Evolutionary conservation across 2,113 vertebrate species (phyloP).

Genomic region (Crypturellus undulatus): DNA sequence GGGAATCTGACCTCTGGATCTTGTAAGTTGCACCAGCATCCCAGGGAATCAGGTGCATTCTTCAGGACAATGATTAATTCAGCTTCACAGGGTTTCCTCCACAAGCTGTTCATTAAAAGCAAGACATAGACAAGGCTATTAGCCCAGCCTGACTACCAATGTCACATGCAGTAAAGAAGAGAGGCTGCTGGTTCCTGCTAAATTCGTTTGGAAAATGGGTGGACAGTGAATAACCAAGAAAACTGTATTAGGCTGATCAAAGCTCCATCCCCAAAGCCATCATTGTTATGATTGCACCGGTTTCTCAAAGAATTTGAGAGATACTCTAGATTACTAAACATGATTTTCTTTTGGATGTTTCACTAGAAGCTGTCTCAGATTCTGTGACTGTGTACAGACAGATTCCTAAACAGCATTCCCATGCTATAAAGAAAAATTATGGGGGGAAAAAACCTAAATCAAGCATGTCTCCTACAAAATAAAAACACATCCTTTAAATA

Average conservation of each 20-base stretch:
- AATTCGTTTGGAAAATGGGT: neutral
- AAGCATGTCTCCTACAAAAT: neutral
- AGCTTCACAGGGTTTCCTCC: neutral
- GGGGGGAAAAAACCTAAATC: neutral
- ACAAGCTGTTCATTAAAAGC: neutral
- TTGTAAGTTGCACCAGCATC: neutral
- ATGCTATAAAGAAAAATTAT: neutral
- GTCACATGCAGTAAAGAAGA: neutral
- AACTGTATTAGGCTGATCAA: neutral
- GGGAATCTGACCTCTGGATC: neutral
- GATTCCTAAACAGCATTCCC: neutral
- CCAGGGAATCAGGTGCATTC: neutral
- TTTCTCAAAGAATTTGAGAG: neutral
- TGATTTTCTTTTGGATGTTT: neutral
- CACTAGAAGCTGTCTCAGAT: neutral
- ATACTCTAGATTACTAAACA: neutral
- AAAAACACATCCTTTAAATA: neutral
- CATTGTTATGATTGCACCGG: neutral
- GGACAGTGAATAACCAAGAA: neutral
- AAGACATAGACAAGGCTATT: neutral
- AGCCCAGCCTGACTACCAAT: neutral
- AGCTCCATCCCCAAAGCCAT: neutral
- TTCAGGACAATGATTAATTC: neutral
- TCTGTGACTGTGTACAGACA: neutral
- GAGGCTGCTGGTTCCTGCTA: neutral